These are phyloP conservation scores for Crotalus horridus DNA, from an alignment of 2,113 vertebrate species.

Conservation along the genomic window DNA sequence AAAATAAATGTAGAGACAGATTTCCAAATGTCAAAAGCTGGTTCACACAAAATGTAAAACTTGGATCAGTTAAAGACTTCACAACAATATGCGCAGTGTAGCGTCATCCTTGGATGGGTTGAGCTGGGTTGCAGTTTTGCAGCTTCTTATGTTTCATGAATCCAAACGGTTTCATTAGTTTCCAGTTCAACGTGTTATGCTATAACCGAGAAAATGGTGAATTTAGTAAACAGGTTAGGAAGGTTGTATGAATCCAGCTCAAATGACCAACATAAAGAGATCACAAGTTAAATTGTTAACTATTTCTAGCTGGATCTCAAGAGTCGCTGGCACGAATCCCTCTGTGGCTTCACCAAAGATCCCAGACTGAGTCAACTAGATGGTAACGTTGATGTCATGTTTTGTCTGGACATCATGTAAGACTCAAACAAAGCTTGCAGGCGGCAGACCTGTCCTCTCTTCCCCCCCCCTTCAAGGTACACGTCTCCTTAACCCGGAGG, in stretches of 20 bases:
- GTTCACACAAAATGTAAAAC: neutral
- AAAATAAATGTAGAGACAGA: neutral
- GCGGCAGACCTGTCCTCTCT: neutral
- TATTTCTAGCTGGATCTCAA: neutral
- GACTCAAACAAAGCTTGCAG: neutral
- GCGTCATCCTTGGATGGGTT: neutral
- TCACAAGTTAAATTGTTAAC: neutral
- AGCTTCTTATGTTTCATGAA: neutral
- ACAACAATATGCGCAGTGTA: neutral
- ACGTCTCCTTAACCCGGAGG: neutral
- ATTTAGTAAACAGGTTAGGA: neutral
- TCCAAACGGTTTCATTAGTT: neutral
- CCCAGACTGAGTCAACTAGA: neutral
- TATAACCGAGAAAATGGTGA: neutral
- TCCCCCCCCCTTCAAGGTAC: neutral
- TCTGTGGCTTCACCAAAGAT: neutral
- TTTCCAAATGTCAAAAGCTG: neutral
- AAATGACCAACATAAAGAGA: neutral
- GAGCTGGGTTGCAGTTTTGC: neutral
- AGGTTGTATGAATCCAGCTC: neutral
- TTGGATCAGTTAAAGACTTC: neutral
- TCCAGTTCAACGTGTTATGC: neutral
- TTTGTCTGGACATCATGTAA: neutral
- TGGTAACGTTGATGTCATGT: neutral
- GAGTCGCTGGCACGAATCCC: neutral